Evolutionary conservation across 2,797 vertebrate genomes (phyloP).

Genomic region (Anguilla anguilla): DNA sequence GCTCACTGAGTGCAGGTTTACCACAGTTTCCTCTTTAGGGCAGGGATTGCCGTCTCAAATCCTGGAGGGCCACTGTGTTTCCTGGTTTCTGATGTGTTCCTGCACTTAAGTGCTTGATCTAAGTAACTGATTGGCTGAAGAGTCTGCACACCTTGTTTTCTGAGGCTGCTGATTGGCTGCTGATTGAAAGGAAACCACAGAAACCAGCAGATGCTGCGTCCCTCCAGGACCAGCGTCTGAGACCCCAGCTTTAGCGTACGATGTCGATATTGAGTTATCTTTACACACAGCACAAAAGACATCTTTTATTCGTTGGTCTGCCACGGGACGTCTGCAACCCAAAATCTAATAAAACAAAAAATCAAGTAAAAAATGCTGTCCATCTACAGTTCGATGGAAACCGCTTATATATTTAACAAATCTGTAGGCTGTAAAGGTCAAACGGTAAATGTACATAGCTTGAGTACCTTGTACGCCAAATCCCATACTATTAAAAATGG

Average conservation of each 20-base stretch:
- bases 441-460: neutral
- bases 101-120: too few relatives aligned
- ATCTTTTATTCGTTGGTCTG: neutral
- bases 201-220: too few relatives aligned
- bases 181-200: too few relatives aligned
- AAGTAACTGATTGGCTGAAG: too few relatives aligned
- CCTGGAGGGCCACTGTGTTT: too few relatives aligned
- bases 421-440: neutral
- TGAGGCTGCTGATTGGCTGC: too few relatives aligned
- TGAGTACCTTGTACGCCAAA: neutral
- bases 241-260: neutral
- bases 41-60: too few relatives aligned
- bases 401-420: neutral
- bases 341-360: neutral
- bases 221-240: too few relatives aligned
- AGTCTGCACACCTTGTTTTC: too few relatives aligned
- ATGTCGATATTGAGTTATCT: neutral
- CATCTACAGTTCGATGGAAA: neutral
- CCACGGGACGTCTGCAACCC: neutral
- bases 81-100: too few relatives aligned
- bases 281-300: neutral
- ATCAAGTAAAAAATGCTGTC: neutral
- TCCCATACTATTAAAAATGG: neutral
- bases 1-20: too few relatives aligned
- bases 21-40: too few relatives aligned